Percentiles rank a stretch among this genome's conserved stretches.
phyloP scores from a whole-genome alignment of 1,140 invertebrate genomes.

The Diorhabda elongata region DNA sequence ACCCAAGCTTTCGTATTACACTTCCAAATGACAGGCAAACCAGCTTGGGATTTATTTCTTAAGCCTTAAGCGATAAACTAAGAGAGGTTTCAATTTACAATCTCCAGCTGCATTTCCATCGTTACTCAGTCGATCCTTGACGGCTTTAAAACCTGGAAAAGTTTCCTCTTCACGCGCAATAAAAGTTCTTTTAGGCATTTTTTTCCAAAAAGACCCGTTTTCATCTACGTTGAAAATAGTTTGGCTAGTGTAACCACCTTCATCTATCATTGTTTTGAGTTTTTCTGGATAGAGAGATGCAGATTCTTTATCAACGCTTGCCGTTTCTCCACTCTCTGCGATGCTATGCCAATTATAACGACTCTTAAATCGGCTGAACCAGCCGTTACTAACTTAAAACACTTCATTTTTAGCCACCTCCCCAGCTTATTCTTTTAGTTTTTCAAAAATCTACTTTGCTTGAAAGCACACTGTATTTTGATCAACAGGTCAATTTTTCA shows the following conservation, averaged over 20 bases:
- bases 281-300: slow-evolving; percentile 39
- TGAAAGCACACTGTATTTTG: slow-evolving; percentile 19
- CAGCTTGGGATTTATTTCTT: neutral
- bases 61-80: neutral
- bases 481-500: slow-evolving; percentile 14
- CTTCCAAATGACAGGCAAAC: neutral
- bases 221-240: neutral
- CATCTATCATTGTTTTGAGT: slow-evolving; percentile 44
- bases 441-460: slow-evolving; percentile 15
- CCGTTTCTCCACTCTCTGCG: slow-evolving; percentile 41
- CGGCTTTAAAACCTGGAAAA: no score
- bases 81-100: no score
- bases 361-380: slow-evolving; percentile 42
- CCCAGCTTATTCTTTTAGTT: slow-evolving; percentile 29
- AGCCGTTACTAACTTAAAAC: slow-evolving; percentile 42
- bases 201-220: slow-evolving; percentile 4
- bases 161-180: neutral
- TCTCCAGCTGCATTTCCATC: no score
- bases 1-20: no score
- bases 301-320: slow-evolving; percentile 41
- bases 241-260: slow-evolving; percentile 39
- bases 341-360: slow-evolving; percentile 38
- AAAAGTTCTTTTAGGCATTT: neutral
- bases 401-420: slow-evolving; percentile 30
- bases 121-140: no score